Conservation (phyloP, 2,113 vertebrate genomes). For the Tragelaphus imberbis region DNA sequence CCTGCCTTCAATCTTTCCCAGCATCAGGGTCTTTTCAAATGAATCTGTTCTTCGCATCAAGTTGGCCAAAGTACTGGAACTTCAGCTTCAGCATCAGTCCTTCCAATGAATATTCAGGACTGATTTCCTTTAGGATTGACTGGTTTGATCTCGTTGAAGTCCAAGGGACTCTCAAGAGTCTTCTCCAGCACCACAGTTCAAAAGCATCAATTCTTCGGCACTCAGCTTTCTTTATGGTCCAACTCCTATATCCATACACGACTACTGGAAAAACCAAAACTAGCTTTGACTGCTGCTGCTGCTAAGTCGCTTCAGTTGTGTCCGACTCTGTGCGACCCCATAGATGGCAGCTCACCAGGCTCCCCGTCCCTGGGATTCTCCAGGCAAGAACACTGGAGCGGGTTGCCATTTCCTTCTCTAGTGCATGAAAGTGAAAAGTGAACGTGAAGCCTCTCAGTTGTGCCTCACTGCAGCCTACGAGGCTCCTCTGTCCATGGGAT, state of each 20-base stretch:
- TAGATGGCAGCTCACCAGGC: too few relatives aligned
- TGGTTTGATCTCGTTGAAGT: not conserved
- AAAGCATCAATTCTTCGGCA: not conserved
- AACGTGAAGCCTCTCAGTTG: too few relatives aligned
- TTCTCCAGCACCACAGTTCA: not conserved
- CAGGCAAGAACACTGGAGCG: too few relatives aligned
- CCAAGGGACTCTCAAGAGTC: not conserved
- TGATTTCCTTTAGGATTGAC: not conserved
- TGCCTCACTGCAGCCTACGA: too few relatives aligned
- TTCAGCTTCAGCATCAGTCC: not conserved
- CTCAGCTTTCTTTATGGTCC: not conserved
- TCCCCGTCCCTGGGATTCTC: too few relatives aligned
- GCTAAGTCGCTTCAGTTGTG: too few relatives aligned
- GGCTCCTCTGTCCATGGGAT: too few relatives aligned
- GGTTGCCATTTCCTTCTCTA: too few relatives aligned
- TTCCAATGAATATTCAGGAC: not conserved
- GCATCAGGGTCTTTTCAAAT: not conserved
- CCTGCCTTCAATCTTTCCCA: not conserved
- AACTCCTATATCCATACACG: not conserved
- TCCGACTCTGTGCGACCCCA: too few relatives aligned
- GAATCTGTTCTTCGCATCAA: not conserved
- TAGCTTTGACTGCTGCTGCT: too few relatives aligned
- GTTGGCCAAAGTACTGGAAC: not conserved
- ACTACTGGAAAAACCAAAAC: not conserved
- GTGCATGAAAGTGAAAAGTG: too few relatives aligned